These are phyloP conservation scores for Euzophera pinguis DNA, from an alignment of 2,888 invertebrate species.

Conservation along the genomic window DNA sequence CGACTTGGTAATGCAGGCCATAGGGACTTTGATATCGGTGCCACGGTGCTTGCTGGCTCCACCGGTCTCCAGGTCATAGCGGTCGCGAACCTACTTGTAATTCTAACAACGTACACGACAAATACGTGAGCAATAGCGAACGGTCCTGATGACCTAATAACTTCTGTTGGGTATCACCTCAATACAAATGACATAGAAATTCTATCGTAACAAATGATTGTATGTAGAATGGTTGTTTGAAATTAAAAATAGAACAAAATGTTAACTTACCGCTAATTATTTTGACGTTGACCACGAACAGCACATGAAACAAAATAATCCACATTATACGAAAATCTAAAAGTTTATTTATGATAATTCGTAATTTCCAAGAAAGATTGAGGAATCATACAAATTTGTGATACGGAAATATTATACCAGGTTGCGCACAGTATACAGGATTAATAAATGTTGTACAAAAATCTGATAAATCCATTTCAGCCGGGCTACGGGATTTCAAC, in stretches of 20 bases:
- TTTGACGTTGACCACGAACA: conserved; percentile 32
- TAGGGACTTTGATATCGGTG: conserved; percentile 66
- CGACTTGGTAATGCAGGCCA: conserved; percentile 42
- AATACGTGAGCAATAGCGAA: conserved; percentile 68
- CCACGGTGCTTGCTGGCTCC: conserved; percentile 57
- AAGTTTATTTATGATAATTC: background rate
- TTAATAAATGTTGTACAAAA: background rate
- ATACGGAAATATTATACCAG: conserved; percentile 12
- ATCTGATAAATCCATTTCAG: background rate
- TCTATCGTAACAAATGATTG: background rate
- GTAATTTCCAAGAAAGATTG: too few relatives aligned
- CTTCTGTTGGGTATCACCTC: conserved; percentile 49
- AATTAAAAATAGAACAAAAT: background rate
- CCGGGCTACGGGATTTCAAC: background rate
- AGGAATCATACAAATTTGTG: background rate
- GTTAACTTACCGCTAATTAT: conserved; percentile 63
- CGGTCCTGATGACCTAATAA: conserved; percentile 72
- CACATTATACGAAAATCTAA: background rate
- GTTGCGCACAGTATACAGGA: background rate
- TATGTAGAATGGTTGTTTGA: background rate
- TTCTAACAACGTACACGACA: conserved; percentile 62
- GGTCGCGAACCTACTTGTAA: conserved; percentile 77
- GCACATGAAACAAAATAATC: conserved; percentile 65
- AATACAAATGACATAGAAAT: conserved; percentile 37
- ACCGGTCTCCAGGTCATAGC: conserved; percentile 63